These are phyloP conservation scores for Pammene aurita DNA, from an alignment of 2,888 invertebrate species.

Conservation along the genomic window DNA sequence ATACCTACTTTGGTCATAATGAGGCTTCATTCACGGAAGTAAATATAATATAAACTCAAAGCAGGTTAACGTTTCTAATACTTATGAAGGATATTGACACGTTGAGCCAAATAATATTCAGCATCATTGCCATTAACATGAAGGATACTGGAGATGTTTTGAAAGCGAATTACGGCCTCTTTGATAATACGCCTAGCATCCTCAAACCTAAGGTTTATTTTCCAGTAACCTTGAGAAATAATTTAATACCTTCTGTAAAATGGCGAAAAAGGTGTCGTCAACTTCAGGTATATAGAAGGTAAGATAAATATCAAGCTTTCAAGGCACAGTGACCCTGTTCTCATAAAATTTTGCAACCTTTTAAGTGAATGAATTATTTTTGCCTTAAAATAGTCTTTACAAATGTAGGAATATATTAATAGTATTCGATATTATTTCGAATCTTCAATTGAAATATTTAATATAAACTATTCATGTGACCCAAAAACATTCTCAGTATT, in stretches of 20 bases:
- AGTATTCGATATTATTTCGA: background rate
- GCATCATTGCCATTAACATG: conserved; percentile 7
- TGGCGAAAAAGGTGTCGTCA: background rate
- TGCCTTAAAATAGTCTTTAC: background rate
- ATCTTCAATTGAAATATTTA: background rate
- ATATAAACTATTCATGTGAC: conserved; percentile 1
- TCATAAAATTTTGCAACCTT: background rate
- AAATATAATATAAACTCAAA: background rate
- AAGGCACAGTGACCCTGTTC: background rate
- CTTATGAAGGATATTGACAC: conserved; percentile 4
- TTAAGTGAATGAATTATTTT: background rate
- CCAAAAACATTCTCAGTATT: no score
- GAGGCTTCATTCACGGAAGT: background rate
- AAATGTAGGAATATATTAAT: no score
- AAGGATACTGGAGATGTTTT: background rate
- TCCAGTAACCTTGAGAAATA: background rate
- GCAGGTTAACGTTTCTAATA: conserved; percentile 5
- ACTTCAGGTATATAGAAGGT: background rate
- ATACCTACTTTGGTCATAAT: background rate
- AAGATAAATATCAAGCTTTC: background rate
- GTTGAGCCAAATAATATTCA: conserved; percentile 8
- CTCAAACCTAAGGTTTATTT: background rate
- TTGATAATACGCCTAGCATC: background rate
- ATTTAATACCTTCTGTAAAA: background rate
- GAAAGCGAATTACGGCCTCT: background rate